A percentile compares a stretch with the other conserved stretches of the same genome.
These are phyloP conservation scores for Drosophila micromelanica DNA, from an alignment of 1,140 invertebrate species.

Conservation along the genomic window DNA sequence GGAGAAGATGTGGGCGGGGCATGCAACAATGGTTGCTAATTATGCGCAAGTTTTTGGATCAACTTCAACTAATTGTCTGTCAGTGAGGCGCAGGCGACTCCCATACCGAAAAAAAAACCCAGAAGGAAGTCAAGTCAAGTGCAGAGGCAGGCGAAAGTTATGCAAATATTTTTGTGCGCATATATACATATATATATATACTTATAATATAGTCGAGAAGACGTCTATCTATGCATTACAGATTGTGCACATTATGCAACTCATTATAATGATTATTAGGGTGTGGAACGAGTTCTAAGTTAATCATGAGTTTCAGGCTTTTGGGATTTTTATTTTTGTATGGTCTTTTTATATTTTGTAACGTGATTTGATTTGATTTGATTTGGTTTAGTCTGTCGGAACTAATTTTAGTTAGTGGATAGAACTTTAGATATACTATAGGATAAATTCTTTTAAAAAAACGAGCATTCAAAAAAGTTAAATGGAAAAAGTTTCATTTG, in stretches of 20 bases:
- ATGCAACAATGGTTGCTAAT: conserved; percentile 69
- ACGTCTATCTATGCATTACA: conserved; percentile 19
- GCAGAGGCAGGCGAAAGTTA: conserved; percentile 33
- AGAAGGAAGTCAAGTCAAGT: too few relatives aligned
- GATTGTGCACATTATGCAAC: conserved; percentile 41
- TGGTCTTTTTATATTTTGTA: neutral
- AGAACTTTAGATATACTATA: neutral
- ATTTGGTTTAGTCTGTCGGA: too few relatives aligned
- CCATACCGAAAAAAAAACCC: neutral
- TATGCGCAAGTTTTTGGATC: conserved; percentile 72
- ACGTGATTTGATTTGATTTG: neutral
- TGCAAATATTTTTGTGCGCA: conserved; percentile 41
- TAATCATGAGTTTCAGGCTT: conserved; percentile 20
- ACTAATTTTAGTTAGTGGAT: too few relatives aligned
- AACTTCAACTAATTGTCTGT: conserved; percentile 61
- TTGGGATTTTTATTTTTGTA: too few relatives aligned
- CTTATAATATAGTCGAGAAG: conserved; percentile 3
- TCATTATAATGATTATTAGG: conserved; percentile 56
- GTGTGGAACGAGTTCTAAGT: conserved; percentile 3
- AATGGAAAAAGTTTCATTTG: neutral
- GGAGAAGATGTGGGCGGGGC: conserved; percentile 1
- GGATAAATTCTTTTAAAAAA: too few relatives aligned
- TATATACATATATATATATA: conserved; percentile 8
- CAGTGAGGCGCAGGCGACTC: conserved; percentile 13
- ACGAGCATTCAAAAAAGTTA: too few relatives aligned